Evolutionary conservation across 2,113 vertebrate species (phyloP), one percentile per base, ranked within the genome.

Genomic region (Orycteropus afer): DNA sequence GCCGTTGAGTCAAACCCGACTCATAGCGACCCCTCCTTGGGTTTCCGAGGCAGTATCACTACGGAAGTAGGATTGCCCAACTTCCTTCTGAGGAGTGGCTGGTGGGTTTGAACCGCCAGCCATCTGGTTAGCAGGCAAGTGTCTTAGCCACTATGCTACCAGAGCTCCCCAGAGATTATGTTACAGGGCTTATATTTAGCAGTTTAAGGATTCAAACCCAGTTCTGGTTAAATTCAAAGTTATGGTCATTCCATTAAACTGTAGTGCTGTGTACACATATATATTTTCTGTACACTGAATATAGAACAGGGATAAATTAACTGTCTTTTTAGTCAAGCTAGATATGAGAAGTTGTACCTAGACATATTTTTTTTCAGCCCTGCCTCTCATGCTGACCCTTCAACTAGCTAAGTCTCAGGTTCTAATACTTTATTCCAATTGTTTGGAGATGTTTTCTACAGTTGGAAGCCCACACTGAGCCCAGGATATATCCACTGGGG

Each of bases 331-430:
- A 93, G 61, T n/a, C 81, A 90, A 59, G 73, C 69, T 86, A 40
- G 14, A 3, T 67, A 73, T 12, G 57, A 90, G 65, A 74, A 67
- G 53, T 20, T 90, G 22, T 42, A 29, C 61, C 82, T 83, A 37
- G 73, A 25, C 11, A 51, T 22, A 1, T 59, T 23, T 23, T 63
- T 61, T 81, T 89, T 85, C 55, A 89, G 29, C 37, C 59, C 51
- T 92, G 22, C 47, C 34, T 91, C 32, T 85, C 63, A 73, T 65
- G 29, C 67, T 82, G 32, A 92, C 78, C 61, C 51, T 95, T 94
- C 57, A 91, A 63, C 84, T 49, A 67, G 73, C 47, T 34, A 84
- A 57, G 67, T 9, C 27, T 57, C n/a, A 71, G 32, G 25, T 40
- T 63, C 29, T 23, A 51, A 40, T 37, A 37, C 17, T 55, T 86